A percentile compares a stretch with the other conserved stretches of the same genome.
These are phyloP conservation scores for Homarus americanus DNA, from an alignment of 1,140 invertebrate genomes.

Conservation along the genomic window DNA sequence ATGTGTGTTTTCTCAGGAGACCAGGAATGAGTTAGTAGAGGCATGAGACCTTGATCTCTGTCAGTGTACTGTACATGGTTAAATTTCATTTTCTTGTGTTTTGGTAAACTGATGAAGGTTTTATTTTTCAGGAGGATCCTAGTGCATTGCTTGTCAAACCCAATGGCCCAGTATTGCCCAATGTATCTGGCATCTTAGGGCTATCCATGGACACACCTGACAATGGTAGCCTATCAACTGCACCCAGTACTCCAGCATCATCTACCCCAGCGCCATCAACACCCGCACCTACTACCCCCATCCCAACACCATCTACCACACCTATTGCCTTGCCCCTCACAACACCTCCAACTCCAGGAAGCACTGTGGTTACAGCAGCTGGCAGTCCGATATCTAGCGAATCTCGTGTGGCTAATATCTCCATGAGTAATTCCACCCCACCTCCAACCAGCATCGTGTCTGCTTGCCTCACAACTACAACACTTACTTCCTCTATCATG, in stretches of 20 bases:
- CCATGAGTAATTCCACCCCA: conserved; percentile 17
- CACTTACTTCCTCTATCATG: conserved; percentile 15
- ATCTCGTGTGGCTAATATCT: conserved; percentile 7
- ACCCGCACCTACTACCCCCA: conserved; percentile 6
- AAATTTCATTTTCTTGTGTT: background rate
- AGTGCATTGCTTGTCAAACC: conserved; percentile 19
- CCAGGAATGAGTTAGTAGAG: background rate
- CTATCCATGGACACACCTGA: conserved; percentile 37
- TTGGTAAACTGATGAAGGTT: background rate
- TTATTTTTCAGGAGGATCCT: conserved; percentile 29
- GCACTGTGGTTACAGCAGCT: background rate
- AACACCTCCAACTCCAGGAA: conserved; percentile 58
- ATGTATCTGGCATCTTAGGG: conserved; percentile 35
- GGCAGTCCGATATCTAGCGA: conserved; percentile 7
- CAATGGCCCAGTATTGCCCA: conserved; percentile 53
- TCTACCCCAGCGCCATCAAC: conserved; percentile 50
- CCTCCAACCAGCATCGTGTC: background rate
- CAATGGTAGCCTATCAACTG: conserved; percentile 56
- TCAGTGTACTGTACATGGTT: no score
- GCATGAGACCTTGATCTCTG: background rate
- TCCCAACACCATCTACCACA: conserved; percentile 20
- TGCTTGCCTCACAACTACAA: conserved; percentile 26
- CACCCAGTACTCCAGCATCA: conserved; percentile 52
- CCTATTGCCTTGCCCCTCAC: conserved; percentile 41
- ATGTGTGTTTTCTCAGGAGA: background rate